Base-by-base conservation (phyloP, 2,797 vertebrate genomes). In the Tauraco hartlaubi region DNA sequence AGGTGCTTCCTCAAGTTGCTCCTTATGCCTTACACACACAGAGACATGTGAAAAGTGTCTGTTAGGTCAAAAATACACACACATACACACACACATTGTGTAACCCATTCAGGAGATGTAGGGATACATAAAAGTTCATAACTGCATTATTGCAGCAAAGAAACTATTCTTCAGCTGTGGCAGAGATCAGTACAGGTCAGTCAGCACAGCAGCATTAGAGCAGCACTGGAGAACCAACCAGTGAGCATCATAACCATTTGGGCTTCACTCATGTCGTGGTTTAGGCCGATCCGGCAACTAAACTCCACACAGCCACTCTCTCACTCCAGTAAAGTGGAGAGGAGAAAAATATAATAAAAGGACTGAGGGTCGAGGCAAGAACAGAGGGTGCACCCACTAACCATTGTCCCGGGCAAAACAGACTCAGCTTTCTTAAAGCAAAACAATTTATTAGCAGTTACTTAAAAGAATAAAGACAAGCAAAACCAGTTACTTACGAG, bases 31-130 rank as follows among this genome's bases (percentile, higher is more conserved):
- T 44, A 20, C 9, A n/a, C 10, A 48, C 5, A 43, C 2, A 23
- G 2, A 7, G 33, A 64, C 13, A 56, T 61, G 26, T 29, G 43
- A n/a, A 58, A 64, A 48, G 12, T 20, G 28, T 35, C 48, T 54
- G 23, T 33, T 67, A 48, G 17, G 25, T 59, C 25, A 55, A 92
- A 76, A 77, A 61, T 9, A 33, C 8, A 84, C 54, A 22, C 5
- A 33, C 8, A 84, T 49, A 22, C 5, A 3, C 5, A 2, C 8
- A 5, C 29, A 3, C 4, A 1, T 9, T 6, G 43, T 19, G 14
- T 56, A 77, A 72, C 22, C 9, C 8, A 9, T 18, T 9, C 18
- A 10, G 43, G 26, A 82, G 17, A 25, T 8, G 4, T 7, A 25
- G 22, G 37, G 54, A 68, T 41, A 54, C 46, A 22, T 7, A 35